Evolutionary conservation across 1,140 invertebrate species (phyloP), one percentile per base, ranked within the genome.

Genomic region (Brachionus rotundiformis): DNA sequence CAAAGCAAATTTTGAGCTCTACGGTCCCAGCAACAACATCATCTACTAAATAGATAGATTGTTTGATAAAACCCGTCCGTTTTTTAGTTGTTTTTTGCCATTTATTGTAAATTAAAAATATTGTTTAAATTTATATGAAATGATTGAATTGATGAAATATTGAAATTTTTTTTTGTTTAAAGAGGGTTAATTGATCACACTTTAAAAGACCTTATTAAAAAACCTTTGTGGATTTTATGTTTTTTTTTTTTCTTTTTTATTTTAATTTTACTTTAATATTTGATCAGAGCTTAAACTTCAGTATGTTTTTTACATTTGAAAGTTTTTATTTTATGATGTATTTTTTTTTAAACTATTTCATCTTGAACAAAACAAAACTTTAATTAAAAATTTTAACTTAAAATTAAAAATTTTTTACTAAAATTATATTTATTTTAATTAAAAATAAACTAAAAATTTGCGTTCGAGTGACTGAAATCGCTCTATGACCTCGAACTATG

Each of bases 141-240:
- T 54, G 47, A 54, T 54, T 54, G n/a, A 54, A 54, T 54, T 54
- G 47, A 54, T 54, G 47, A 54, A 54, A 54, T 54, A 54, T 54
- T 54, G 47, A 54, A 54, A 16, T 19, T 54, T 54, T 49, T 49
- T 49, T 49, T 49, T 39, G 39, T 41, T 13, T n/a, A n/a, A n/a
- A 54, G 8, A 25, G 47, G 19, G 47, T 54, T 19, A 4, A 25
- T 54, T 54, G 47, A 8, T 5, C 23, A 8, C 47, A 54, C 47
- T 54, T 54, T 54, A 54, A 54, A 19, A 8, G 7, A 54, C 5
- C 19, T 54, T 54, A 54, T 54, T 54, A 54, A 8, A 16, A 23
- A 5, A 54, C 47, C 47, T 54, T 54, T 2, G 47, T 25, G 19
- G 19, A 54, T 54, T 54, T 54, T 54, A 1, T 49, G 16, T 49